Base-by-base conservation (phyloP, 2,113 vertebrate species). In the Oryzias celebensis region DNA sequence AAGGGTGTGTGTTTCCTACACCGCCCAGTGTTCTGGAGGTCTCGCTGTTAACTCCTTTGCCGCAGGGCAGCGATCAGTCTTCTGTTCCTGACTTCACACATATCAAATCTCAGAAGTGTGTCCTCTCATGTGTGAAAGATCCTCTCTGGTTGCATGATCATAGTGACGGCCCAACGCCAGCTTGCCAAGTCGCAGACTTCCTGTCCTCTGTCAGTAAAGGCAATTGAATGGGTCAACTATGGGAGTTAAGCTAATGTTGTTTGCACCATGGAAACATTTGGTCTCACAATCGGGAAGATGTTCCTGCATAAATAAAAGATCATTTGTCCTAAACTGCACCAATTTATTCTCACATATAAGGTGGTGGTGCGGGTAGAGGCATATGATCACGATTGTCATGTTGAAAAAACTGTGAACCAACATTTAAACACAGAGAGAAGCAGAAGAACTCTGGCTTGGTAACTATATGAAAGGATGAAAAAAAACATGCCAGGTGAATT, bases 231-330 rank as follows among this genome's bases (percentile, higher is more conserved):
- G 68, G 17, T 42, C n/a, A 73, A 73, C 69, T 76, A 52, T 62
- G 51, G 66, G 76, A 73, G 65, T 74, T 85, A 84, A 80, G 79
- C 69, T 79, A 72, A 82, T 85, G 87, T 85, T 87, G 77, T 78
- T 71, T 81, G 71, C 69, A 71, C 78, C 63, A 77, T 79, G 75
- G 66, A 86, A 91, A 85, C 84, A 85, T 85, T 69, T 75, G 87
- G 52, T 77, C 77, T 86, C 82, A 90, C 86, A 92, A 91, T 82
- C 87, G 84, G 81, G 87, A 83, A 84, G 80, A 75, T 73, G 85
- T 81, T 80, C 79, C 80, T 90, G 91, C 88, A 91, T 92, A 91
- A 89, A 91, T 92, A 90, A 89, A 73, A 85, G 88, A 89, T 91
- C 91, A 91, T 91, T 89, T 86, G 68, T 71, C 77, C 79, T 83